A percentile compares a stretch with the other conserved stretches of the same genome.
phyloP scores from a whole-genome alignment of 2,113 vertebrate genomes.

The Hiodon tergisus region DNA sequence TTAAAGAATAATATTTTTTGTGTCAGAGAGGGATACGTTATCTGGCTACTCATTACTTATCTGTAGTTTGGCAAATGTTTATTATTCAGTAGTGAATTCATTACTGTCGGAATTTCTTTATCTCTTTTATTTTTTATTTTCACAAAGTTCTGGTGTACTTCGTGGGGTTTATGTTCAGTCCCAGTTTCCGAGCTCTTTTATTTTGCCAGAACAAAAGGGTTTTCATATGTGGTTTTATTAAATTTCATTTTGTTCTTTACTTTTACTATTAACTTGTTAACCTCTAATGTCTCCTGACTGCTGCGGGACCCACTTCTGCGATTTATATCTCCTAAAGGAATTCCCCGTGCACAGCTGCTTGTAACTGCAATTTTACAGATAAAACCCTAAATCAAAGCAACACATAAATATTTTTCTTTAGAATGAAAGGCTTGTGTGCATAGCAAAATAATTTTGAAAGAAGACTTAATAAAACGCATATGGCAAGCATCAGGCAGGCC shows the following conservation, averaged over 20 bases:
- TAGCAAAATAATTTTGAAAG: slow-evolving; percentile 28
- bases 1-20: slow-evolving; percentile 58
- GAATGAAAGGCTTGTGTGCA: slow-evolving; percentile 30
- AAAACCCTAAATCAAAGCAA: slow-evolving; percentile 32
- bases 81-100: slow-evolving; percentile 41
- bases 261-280: slow-evolving; percentile 40
- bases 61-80: slow-evolving; percentile 33
- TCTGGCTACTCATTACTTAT: slow-evolving; percentile 35
- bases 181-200: slow-evolving; percentile 14
- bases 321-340: slow-evolving; percentile 24
- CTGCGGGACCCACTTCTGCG: neutral
- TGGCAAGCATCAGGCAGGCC: slow-evolving; percentile 7
- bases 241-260: slow-evolving; percentile 35
- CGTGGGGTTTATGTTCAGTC: slow-evolving; percentile 36
- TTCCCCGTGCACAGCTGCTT: slow-evolving; percentile 36
- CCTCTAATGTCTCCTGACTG: slow-evolving; percentile 24
- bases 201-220: slow-evolving; percentile 20
- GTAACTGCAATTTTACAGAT: slow-evolving; percentile 41
- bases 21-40: slow-evolving; percentile 40
- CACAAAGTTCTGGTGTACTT: slow-evolving; percentile 16
- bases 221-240: slow-evolving; percentile 37
- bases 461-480: slow-evolving; percentile 33
- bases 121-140: slow-evolving; percentile 33
- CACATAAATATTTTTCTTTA: slow-evolving; percentile 34
- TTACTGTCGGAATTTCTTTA: slow-evolving; percentile 35